These are phyloP conservation scores for Philaethria dido DNA, from an alignment of 2,888 invertebrate genomes.

Conservation along the genomic window DNA sequence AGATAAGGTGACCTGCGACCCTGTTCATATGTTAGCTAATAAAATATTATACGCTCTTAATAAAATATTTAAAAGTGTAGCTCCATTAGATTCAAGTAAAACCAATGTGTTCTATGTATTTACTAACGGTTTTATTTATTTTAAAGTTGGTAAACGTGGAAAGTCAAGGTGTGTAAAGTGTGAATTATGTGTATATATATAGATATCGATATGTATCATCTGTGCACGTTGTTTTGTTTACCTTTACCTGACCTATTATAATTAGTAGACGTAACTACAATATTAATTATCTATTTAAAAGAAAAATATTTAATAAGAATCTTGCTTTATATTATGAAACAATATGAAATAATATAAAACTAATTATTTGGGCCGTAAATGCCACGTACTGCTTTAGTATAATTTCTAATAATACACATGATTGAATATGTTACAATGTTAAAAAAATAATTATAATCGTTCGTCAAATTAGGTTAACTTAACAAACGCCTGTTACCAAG, in stretches of 20 bases:
- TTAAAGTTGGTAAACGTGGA: constrained; percentile 26
- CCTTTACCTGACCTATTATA: background rate
- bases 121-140: constrained; percentile 19
- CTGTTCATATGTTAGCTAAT: constrained; percentile 27
- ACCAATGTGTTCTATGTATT: constrained; percentile 27
- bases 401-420: too few relatives aligned
- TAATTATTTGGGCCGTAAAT: too few relatives aligned
- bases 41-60: background rate
- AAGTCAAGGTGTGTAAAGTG: constrained; percentile 37
- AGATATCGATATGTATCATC: constrained; percentile 15
- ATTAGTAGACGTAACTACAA: background rate
- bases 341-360: too few relatives aligned
- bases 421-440: too few relatives aligned
- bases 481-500: too few relatives aligned
- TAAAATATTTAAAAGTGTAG: background rate
- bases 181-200: background rate
- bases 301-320: too few relatives aligned
- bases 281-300: too few relatives aligned
- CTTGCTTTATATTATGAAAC: too few relatives aligned
- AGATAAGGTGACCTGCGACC: constrained; percentile 41
- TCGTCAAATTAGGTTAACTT: too few relatives aligned
- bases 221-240: background rate
- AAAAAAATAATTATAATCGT: too few relatives aligned
- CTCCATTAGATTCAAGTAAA: background rate
- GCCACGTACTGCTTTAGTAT: too few relatives aligned